Base-by-base conservation (phyloP, 2,113 vertebrate species). In the Tetrao urogallus region DNA sequence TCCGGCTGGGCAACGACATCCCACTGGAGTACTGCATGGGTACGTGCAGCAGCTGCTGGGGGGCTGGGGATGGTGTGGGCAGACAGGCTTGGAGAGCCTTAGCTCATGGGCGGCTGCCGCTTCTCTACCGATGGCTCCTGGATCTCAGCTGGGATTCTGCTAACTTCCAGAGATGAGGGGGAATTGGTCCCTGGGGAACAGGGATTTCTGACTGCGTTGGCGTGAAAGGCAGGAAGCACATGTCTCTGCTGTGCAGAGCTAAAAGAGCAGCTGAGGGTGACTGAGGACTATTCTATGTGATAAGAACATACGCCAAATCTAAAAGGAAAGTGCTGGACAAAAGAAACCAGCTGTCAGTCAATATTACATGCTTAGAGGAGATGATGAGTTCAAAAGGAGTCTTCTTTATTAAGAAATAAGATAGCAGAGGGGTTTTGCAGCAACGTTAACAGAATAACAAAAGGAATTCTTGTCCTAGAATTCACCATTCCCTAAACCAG, bases 1-100 rank as follows among this genome's bases (percentile, higher is more conserved):
- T 99, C 90, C 98, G 98, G 94, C 98, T 99, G 48, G 99, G 98
- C 97, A 98, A 97, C 1, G 98, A 98, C 64, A 97, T 98, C 54
- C 98, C 99, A 0, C 97, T 99, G 97, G 98, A 99, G 93, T 98
- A 98, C 94, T 99, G 99, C 82, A 99, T 98, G 97, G 98, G 99
- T 99, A 98, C 30, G 99, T 98, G 89, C 69, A 61, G 34, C 14
- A 6, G 43, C 38, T 3, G 6, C 60, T 0, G 0, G 0, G 0
- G 45, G 54, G 60, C 9, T 14, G 13, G 38, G 30, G 36, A 5
- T 11, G 30, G 48, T 1, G 2, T 20, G 72, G 32, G 22, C 32
- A 38, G 47, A 38, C 1, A 6, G 11, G 47, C 9, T 42, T 79
- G 52, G 13, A 58, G 40, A 66, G 10, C 63, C 24, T 77, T 42